Evolutionary conservation across 2,888 invertebrate genomes (phyloP).

Genomic region (Ecliptopera silaceata): DNA sequence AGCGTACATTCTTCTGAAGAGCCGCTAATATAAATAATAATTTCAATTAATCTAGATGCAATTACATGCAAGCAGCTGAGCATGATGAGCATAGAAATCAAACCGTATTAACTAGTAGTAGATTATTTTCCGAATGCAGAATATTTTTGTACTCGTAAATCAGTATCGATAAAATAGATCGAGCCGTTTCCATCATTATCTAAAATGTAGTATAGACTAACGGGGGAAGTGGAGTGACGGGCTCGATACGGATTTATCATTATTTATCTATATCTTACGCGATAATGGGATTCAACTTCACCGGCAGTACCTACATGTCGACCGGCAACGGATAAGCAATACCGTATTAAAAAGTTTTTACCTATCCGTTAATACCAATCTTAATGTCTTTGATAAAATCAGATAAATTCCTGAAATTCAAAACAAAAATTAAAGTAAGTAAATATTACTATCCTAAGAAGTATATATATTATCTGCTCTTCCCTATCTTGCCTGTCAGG

Average conservation of each 20-base stretch:
- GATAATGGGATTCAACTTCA: not conserved
- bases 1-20: constrained; percentile 26
- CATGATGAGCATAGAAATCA: not conserved
- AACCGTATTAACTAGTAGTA: constrained; percentile 3
- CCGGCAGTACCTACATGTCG: too few relatives aligned
- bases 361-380: too few relatives aligned
- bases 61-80: constrained; percentile 2
- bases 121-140: too few relatives aligned
- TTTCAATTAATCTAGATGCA: constrained; percentile 24
- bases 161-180: not conserved
- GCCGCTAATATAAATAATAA: constrained; percentile 32
- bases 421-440: too few relatives aligned
- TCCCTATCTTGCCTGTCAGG: constrained; percentile 31
- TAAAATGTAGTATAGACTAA: not conserved
- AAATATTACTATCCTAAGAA: constrained; percentile 8
- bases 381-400: too few relatives aligned
- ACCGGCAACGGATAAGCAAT: too few relatives aligned
- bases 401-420: too few relatives aligned
- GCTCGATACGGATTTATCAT: not conserved
- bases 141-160: too few relatives aligned
- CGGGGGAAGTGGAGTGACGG: not conserved
- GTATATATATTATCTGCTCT: constrained; percentile 23
- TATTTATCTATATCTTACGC: not conserved
- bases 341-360: too few relatives aligned
- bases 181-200: not conserved